phyloP scores from a whole-genome alignment of 1,140 invertebrate species.

The Acromyrmex charruanus region DNA sequence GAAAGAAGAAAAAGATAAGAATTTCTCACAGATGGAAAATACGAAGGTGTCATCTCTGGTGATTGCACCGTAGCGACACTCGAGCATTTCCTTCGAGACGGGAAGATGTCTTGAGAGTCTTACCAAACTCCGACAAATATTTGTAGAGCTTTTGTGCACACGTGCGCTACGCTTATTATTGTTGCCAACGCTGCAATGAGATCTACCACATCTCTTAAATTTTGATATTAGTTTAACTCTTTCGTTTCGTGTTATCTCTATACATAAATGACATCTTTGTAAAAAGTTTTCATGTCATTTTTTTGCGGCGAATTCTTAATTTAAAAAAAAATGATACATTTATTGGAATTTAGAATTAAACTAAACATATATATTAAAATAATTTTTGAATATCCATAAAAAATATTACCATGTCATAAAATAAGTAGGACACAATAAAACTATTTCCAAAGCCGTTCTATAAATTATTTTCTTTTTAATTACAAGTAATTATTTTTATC shows the following conservation, averaged over 20 bases:
- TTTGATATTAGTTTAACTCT: constrained; percentile 61
- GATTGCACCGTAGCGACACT: constrained; percentile 46
- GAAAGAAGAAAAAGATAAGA: constrained; percentile 31
- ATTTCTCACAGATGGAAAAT: constrained; percentile 36
- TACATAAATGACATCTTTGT: constrained; percentile 11
- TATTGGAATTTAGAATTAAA: neutral
- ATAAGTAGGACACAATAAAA: neutral
- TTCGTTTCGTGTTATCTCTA: constrained; percentile 31
- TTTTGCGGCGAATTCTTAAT: neutral
- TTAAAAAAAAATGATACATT: constrained; percentile 16
- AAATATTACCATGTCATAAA: neutral
- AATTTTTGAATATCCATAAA: neutral
- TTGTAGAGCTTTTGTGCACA: constrained; percentile 68
- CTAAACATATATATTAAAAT: neutral
- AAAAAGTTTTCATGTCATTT: neutral
- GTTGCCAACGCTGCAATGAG: constrained; percentile 35
- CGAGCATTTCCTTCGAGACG: constrained; percentile 65
- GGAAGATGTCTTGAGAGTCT: constrained; percentile 65
- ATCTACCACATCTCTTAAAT: constrained; percentile 57
- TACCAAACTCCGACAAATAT: constrained; percentile 63
- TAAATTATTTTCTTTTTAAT: neutral
- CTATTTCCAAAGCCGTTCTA: neutral
- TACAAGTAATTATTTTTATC: neutral
- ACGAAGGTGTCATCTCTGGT: constrained; percentile 59
- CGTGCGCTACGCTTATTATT: constrained; percentile 64